Conservation (phyloP, 2,888 invertebrate species). For the Papilio demoleus region DNA sequence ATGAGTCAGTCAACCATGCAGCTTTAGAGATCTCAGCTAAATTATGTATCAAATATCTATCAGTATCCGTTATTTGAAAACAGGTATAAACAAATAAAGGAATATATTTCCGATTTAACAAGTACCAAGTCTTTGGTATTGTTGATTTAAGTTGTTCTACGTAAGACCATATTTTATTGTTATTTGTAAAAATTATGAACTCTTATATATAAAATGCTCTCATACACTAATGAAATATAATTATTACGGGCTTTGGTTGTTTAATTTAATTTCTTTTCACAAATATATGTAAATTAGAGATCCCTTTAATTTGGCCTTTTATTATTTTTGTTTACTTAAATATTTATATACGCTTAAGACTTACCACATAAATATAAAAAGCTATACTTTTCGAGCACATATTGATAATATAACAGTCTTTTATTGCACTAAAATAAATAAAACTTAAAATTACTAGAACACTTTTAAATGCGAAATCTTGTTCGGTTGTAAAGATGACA, state of each 20-base stretch:
- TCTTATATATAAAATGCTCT: neutral
- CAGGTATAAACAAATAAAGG: neutral
- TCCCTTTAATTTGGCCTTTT: neutral
- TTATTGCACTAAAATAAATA: conserved; percentile 57
- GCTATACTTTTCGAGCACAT: conserved; percentile 71
- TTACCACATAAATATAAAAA: conserved; percentile 71
- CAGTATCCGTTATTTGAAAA: conserved; percentile 6
- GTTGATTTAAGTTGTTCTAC: neutral
- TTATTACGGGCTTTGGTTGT: neutral
- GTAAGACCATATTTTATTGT: neutral
- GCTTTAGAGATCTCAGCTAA: conserved; percentile 35
- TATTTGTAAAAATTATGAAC: neutral
- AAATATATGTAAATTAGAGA: neutral
- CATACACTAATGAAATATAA: neutral
- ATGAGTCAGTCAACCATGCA: conserved; percentile 77
- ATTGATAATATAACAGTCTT: conserved; percentile 56
- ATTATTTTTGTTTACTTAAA: conserved; percentile 22
- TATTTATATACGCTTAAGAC: conserved; percentile 48
- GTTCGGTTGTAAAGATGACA: conserved; percentile 72
- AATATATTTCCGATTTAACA: neutral
- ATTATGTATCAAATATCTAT: conserved; percentile 13
- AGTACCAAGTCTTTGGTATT: neutral
- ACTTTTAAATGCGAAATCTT: conserved; percentile 71
- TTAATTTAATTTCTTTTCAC: neutral
- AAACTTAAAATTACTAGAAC: conserved; percentile 54